Conservation (phyloP, 2,113 vertebrate genomes). For the Passer montanus region DNA sequence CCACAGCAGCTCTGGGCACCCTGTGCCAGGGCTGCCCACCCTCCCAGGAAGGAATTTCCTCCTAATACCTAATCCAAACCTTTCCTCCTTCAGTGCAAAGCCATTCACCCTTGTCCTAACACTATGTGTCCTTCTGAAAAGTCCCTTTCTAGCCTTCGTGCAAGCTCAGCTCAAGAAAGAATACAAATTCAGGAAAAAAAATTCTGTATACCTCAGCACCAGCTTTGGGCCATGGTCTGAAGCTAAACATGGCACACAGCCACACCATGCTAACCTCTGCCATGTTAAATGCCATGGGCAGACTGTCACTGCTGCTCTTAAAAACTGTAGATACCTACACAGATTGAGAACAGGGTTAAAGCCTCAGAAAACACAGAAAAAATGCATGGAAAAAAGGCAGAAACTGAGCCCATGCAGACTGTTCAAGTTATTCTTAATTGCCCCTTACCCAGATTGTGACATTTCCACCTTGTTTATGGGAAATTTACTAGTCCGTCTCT, state of each 20-base stretch:
- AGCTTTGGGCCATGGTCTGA: neutral
- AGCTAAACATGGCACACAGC: rapidly evolving
- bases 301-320: neutral
- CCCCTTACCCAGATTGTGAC: neutral
- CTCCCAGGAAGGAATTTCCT: neutral
- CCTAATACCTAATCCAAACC: neutral
- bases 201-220: rapidly evolving
- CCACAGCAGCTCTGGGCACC: neutral
- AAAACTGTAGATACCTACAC: rapidly evolving
- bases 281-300: rapidly evolving
- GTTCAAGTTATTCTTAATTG: neutral
- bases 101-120: neutral
- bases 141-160: neutral
- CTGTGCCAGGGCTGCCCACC: neutral
- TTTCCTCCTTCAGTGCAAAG: neutral
- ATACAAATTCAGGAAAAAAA: neutral
- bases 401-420: neutral
- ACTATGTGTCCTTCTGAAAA: neutral
- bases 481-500: neutral
- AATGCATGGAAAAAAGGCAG: neutral
- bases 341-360: neutral
- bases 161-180: neutral
- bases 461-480: neutral
- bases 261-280: too few relatives aligned
- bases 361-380: neutral